A percentile compares a stretch with the other conserved stretches of the same genome.
Evolutionary conservation across 2,113 vertebrate genomes (phyloP).

Genomic region (Murina feae): DNA sequence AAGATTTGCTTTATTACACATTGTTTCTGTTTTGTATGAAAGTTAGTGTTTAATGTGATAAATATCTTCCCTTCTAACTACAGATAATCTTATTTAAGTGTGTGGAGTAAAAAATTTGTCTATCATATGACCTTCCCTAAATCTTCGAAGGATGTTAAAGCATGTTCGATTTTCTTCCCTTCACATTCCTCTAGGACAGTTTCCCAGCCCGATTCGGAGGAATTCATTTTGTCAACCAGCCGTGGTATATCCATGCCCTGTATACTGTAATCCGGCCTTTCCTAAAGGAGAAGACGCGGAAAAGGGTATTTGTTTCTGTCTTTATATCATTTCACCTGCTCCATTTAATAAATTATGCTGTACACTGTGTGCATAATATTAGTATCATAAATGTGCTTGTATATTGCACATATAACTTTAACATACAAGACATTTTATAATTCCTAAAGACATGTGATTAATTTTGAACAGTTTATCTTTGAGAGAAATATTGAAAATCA

Average conservation of each 20-base stretch:
- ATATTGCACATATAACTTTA: not conserved
- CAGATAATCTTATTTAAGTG: not conserved
- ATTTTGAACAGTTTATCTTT: not conserved
- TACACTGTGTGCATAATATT: not conserved
- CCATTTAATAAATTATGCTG: not conserved
- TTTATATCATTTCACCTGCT: not conserved
- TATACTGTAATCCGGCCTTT: slow-evolving; percentile 98
- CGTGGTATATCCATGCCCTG: slow-evolving; percentile 98
- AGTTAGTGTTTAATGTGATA: not conserved
- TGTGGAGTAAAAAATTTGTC: not conserved
- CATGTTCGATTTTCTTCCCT: not conserved
- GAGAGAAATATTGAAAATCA: not conserved
- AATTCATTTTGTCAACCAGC: slow-evolving; percentile 99
- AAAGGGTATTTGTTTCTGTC: slow-evolving; percentile 87
- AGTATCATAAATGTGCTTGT: not conserved
- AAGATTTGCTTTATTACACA: slow-evolving; percentile 20
- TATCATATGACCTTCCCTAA: not conserved
- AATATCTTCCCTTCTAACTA: not conserved
- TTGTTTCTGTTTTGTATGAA: not conserved
- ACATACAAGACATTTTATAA: not conserved
- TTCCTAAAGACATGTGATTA: not conserved
- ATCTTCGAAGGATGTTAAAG: not conserved
- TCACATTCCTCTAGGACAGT: slow-evolving; percentile 88
- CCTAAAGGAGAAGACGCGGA: slow-evolving; percentile 98
- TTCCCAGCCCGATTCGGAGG: slow-evolving; percentile 98